Evolutionary conservation across 2,797 vertebrate genomes (phyloP).

Genomic region (Sorex maritimensis): DNA sequence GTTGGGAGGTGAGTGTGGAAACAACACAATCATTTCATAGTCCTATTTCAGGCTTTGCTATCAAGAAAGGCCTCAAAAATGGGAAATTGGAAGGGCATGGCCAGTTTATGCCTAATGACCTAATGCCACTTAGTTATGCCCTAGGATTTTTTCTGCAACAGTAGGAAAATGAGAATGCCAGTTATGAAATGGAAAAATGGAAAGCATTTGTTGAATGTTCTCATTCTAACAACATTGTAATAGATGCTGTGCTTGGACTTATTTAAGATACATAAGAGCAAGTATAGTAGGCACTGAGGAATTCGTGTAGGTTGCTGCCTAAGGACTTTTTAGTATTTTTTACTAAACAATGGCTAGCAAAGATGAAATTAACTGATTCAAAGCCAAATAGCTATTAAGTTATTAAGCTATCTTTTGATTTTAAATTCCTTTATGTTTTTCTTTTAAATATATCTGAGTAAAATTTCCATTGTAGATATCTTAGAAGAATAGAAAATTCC

Average conservation of each 20-base stretch:
- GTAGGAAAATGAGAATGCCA: neutral
- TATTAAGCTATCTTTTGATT: conserved; percentile 10
- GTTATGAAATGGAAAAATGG: neutral
- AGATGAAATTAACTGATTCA: conserved; percentile 52
- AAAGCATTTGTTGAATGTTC: neutral
- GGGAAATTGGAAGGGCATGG: neutral
- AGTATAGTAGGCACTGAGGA: neutral
- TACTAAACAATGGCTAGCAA: conserved; percentile 34
- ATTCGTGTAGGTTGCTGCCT: neutral
- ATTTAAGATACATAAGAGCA: neutral
- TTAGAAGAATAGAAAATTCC: conserved; percentile 48
- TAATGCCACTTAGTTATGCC: neutral
- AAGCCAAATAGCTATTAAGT: conserved; percentile 35
- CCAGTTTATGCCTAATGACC: neutral
- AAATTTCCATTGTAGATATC: neutral
- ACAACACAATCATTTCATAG: neutral
- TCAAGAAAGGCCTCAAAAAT: neutral
- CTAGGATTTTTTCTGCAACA: neutral
- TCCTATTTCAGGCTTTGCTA: conserved; percentile 17
- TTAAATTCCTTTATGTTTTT: conserved; percentile 9
- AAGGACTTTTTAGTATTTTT: neutral
- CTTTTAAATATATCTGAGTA: conserved; percentile 62
- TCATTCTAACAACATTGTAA: conserved; percentile 6
- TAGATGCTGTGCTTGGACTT: neutral
- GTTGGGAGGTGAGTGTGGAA: neutral